These are phyloP conservation scores for Clepsis dumicolana DNA, from an alignment of 2,888 invertebrate species.

Conservation along the genomic window DNA sequence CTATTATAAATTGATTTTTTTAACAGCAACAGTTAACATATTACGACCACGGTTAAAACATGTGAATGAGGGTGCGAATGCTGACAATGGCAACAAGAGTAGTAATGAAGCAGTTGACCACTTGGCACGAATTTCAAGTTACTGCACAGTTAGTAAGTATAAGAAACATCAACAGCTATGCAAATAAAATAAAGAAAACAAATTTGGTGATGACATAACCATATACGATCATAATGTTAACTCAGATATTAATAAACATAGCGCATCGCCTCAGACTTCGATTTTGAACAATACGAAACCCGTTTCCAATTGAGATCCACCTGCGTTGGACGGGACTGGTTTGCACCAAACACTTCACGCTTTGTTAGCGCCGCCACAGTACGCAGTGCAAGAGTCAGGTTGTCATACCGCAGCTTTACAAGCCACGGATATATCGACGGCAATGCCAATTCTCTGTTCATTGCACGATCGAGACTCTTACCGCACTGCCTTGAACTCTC, in stretches of 20 bases:
- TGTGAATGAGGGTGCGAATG: constrained; percentile 23
- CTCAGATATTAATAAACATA: not conserved
- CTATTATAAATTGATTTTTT: too few species aligned
- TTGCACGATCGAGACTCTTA: too few species aligned
- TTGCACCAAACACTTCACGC: constrained; percentile 63
- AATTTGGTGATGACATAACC: not conserved
- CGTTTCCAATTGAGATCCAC: constrained; percentile 72
- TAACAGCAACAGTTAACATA: constrained; percentile 9
- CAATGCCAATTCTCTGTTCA: too few species aligned
- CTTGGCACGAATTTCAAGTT: not conserved
- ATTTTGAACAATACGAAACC: constrained; percentile 70
- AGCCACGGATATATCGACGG: too few species aligned
- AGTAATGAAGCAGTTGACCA: constrained; percentile 15
- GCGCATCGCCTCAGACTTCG: constrained; percentile 53
- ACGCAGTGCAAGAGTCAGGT: constrained; percentile 4
- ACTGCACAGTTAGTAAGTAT: too few species aligned
- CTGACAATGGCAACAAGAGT: constrained; percentile 31
- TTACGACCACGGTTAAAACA: not conserved
- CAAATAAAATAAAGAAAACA: not conserved
- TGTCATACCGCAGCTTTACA: not conserved
- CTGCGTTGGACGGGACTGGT: constrained; percentile 62
- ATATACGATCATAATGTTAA: not conserved
- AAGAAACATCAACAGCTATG: not conserved
- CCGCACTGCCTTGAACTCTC: too few species aligned
- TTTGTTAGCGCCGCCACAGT: constrained; percentile 2